Evolutionary conservation across 2,113 vertebrate genomes (phyloP), one percentile per base, ranked within the genome.

Genomic region (Cettia cetti): DNA sequence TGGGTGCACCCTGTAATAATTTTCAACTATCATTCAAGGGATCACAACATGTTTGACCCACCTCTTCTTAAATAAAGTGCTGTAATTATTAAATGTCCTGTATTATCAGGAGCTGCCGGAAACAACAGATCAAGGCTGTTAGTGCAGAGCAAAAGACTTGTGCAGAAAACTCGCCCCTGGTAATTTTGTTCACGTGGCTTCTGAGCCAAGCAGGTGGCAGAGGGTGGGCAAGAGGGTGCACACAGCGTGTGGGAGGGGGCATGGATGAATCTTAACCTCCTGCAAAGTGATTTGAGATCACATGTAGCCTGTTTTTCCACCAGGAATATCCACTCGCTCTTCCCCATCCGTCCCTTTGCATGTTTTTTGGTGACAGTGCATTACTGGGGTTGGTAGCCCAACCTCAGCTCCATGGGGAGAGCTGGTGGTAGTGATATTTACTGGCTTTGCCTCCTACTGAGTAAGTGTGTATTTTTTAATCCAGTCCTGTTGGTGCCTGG

Each of bases 21-120:
- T 97, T 95, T 91, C 77, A 94, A 92, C 83, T 95, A 96, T 95
- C 83, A 59, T 74, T 95, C 86, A 88, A 88, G 86, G 75, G 88
- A 97, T 96, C 91, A 91, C 95, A 97, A 96, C 82, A 96, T 76
- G 91, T 92, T 86, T 97, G 95, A 97, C 97, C 95, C 71, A 70
- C 45, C 7, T 18, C 49, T 82, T 90, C 76, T 92, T 93, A 97
- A 95, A 82, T 80, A 92, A 95, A 80, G 59, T 44, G 31, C 70
- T 59, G 64, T 54, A 45, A 94, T 84, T 89, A 96, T 95, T 78
- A 89, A 70, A 66, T 50, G 53, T 8, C 64, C 39, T 70, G 68
- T 69, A 23, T 87, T 59, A 64, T 63, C 89, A 82, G 81, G 49
- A 78, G 53, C 82, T 97, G 82, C 86, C 3, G 21, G 93, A 59